Evolutionary conservation across 2,113 vertebrate genomes (phyloP).

Genomic region (Nicator chloris): DNA sequence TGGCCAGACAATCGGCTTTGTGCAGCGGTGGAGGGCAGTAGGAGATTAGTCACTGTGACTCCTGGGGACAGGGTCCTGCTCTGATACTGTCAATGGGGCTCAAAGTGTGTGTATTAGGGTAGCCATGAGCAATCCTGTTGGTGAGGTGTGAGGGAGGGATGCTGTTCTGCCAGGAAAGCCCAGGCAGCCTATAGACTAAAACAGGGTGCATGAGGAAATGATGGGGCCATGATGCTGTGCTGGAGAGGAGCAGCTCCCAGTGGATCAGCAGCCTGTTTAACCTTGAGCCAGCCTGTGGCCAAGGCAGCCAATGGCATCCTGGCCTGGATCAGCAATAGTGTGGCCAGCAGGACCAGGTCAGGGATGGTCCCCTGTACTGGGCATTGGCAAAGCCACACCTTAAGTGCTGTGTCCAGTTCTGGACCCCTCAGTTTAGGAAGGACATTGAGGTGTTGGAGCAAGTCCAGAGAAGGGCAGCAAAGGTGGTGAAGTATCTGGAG

Average conservation of each 20-base stretch:
- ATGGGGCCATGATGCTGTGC: fast-evolving
- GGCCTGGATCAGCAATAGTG: neutral
- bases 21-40: neutral
- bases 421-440: neutral
- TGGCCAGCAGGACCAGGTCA: neutral
- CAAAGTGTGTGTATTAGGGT: fast-evolving
- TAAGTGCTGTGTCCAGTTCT: neutral
- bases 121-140: neutral
- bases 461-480: neutral
- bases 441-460: neutral
- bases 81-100: neutral
- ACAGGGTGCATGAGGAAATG: fast-evolving
- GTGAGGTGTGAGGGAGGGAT: neutral
- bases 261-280: neutral
- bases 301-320: neutral
- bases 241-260: neutral
- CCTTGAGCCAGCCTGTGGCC: neutral
- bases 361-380: neutral
- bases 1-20: slow-evolving; percentile 29
- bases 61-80: slow-evolving; percentile 46
- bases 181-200: neutral
- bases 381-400: neutral
- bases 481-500: neutral
- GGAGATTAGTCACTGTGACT: slow-evolving; percentile 69
- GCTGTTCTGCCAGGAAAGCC: neutral